Conservation (phyloP, 1,140 invertebrate species). For the Drosophila nikananu region DNA sequence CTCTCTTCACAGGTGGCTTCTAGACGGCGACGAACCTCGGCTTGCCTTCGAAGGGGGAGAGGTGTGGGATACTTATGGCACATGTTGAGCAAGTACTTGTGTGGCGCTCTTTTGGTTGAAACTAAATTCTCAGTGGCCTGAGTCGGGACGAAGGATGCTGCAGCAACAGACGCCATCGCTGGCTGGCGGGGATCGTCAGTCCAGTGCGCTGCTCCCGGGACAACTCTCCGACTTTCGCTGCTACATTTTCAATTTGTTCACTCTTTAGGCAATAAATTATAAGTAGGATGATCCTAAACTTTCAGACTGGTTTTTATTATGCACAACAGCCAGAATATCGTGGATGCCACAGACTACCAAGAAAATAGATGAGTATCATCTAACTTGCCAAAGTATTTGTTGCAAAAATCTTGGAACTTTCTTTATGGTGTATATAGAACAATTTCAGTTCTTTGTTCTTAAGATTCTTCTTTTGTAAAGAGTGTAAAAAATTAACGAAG, state of each 20-base stretch:
- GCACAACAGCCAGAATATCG: no score
- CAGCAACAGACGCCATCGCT: background rate
- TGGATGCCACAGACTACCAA: no score
- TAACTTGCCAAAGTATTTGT: no score
- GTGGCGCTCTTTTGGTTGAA: slow-evolving; percentile 3
- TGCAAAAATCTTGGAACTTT: no score
- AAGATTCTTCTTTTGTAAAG: no score
- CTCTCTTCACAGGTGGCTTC: slow-evolving; percentile 23
- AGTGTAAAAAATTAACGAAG: no score
- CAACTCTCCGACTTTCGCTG: background rate
- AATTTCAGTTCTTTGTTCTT: no score
- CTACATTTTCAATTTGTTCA: background rate
- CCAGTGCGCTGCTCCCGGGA: background rate
- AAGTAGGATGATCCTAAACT: no score
- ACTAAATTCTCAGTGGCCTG: background rate
- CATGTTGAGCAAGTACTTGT: slow-evolving; percentile 10
- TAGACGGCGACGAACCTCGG: slow-evolving; percentile 1
- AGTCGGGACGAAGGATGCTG: background rate
- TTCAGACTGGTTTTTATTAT: no score
- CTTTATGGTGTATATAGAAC: no score
- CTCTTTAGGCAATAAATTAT: background rate
- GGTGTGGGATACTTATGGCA: background rate
- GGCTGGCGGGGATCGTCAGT: background rate
- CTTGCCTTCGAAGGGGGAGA: no score
- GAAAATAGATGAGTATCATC: no score